phyloP scores from a whole-genome alignment of 2,888 invertebrate species.

The Dryomyza anilis region DNA sequence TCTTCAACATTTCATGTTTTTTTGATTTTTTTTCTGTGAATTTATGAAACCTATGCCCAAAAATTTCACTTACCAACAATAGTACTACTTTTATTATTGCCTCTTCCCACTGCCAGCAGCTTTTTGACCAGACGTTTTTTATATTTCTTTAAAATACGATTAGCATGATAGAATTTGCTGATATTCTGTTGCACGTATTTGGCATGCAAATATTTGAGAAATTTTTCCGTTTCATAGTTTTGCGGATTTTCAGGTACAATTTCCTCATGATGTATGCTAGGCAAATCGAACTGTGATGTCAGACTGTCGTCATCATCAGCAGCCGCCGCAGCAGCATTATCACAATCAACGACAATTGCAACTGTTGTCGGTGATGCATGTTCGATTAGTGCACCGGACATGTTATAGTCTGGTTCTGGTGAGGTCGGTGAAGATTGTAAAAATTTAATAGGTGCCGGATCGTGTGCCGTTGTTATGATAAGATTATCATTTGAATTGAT shows the following conservation, averaged over 20 bases:
- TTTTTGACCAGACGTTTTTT: conserved; percentile 43
- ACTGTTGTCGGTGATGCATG: too few species aligned
- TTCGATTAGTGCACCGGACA: neutral
- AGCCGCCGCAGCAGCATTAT: conserved; percentile 18
- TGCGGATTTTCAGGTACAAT: conserved; percentile 54
- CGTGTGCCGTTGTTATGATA: neutral
- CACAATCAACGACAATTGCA: neutral
- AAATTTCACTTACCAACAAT: neutral
- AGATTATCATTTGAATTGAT: conserved; percentile 18
- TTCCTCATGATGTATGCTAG: conserved; percentile 58
- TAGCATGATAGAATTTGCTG: conserved; percentile 54
- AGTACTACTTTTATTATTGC: neutral
- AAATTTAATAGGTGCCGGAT: neutral
- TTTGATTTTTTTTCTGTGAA: neutral
- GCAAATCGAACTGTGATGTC: conserved; percentile 40
- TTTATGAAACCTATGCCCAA: neutral
- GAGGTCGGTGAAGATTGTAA: neutral
- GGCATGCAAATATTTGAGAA: conserved; percentile 57
- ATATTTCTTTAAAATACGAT: conserved; percentile 57
- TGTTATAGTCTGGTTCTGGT: neutral
- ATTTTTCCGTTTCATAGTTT: conserved; percentile 49
- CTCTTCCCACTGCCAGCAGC: conserved; percentile 14
- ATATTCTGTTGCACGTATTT: conserved; percentile 57
- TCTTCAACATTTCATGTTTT: conserved; percentile 8
- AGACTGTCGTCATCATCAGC: neutral